Percentiles rank a stretch among this genome's conserved stretches.
phyloP scores from a whole-genome alignment of 2,113 vertebrate species.

The Rhombomys opimus region DNA sequence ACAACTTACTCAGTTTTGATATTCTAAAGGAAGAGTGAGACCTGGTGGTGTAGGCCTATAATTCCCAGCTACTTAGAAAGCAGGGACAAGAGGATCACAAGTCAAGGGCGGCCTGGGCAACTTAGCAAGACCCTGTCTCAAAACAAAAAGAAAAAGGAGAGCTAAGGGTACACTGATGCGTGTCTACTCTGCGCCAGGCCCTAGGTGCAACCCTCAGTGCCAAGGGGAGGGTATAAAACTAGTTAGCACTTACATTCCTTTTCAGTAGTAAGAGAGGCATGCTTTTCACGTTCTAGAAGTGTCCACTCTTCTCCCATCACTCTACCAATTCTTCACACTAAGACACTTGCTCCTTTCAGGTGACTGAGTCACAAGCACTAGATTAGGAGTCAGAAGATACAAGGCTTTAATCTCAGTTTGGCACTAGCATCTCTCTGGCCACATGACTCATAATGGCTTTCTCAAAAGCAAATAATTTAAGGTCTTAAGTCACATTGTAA shows the following conservation, averaged over 20 bases:
- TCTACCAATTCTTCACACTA: neutral
- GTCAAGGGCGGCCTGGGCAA: neutral
- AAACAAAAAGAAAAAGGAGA: neutral
- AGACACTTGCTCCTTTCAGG: neutral
- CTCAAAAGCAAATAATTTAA: constrained; percentile 13
- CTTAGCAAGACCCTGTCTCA: neutral
- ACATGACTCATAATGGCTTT: neutral
- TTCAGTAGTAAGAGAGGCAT: neutral
- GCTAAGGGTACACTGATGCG: neutral
- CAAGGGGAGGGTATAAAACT: neutral
- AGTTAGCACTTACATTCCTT: constrained; percentile 29
- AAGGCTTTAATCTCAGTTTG: neutral
- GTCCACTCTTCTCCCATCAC: neutral
- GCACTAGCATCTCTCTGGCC: neutral
- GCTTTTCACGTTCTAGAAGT: neutral
- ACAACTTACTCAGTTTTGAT: neutral
- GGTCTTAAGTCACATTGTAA: neutral
- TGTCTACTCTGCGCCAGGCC: neutral
- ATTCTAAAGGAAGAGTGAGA: neutral
- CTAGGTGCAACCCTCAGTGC: neutral
- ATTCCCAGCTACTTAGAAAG: neutral
- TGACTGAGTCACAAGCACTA: neutral
- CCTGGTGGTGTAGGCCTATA: neutral
- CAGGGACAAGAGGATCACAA: neutral
- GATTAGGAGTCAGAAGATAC: neutral